A percentile compares a stretch with the other conserved stretches of the same genome.
These are phyloP conservation scores for Idaea biselata DNA, from an alignment of 2,888 invertebrate genomes.

Conservation along the genomic window DNA sequence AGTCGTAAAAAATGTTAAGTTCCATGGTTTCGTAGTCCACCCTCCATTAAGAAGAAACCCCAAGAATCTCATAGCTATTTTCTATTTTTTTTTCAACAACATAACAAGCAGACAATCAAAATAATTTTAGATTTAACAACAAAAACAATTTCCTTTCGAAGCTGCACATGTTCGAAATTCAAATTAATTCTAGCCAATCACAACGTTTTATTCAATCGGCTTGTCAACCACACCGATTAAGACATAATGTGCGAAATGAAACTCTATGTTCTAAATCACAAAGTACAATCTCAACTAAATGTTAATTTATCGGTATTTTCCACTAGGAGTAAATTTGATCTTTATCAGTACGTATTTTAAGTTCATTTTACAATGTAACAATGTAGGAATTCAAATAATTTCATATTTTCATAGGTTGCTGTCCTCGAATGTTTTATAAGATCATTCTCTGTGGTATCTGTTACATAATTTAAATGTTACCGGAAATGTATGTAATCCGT, in stretches of 20 bases:
- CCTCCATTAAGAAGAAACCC: too few relatives aligned
- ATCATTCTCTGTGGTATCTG: slow-evolving; percentile 19
- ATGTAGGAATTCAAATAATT: slow-evolving; percentile 26
- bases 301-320: not conserved
- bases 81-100: too few relatives aligned
- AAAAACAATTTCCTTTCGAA: slow-evolving; percentile 24
- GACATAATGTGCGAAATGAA: slow-evolving; percentile 5
- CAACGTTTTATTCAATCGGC: slow-evolving; percentile 37
- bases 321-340: not conserved
- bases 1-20: too few relatives aligned
- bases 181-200: slow-evolving; percentile 36
- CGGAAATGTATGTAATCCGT: too few relatives aligned
- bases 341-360: not conserved
- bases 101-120: slow-evolving; percentile 3
- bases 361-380: not conserved
- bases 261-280: not conserved
- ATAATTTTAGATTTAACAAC: slow-evolving; percentile 17
- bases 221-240: slow-evolving; percentile 44
- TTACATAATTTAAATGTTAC: too few relatives aligned
- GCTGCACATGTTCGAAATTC: slow-evolving; percentile 30
- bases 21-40: too few relatives aligned
- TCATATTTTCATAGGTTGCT: slow-evolving; percentile 19
- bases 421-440: slow-evolving; percentile 31
- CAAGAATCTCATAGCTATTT: too few relatives aligned
- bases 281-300: slow-evolving; percentile 1